These are phyloP conservation scores for Hydra vulgaris DNA, from an alignment of 30 jellyfish, hydroid and myxozoan species.

Conservation along the genomic window DNA sequence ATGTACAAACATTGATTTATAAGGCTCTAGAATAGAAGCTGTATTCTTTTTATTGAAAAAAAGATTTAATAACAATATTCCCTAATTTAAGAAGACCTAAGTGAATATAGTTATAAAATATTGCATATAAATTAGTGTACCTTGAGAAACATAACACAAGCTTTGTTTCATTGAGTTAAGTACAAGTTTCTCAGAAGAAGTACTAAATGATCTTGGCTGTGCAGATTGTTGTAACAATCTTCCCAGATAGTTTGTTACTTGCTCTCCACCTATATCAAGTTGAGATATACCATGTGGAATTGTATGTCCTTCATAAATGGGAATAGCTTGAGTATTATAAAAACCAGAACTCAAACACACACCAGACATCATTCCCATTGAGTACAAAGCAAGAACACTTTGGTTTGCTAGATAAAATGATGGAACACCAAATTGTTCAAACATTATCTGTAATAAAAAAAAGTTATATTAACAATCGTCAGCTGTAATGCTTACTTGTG, in stretches of 20 bases:
- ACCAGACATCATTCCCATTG: conserved; percentile 87
- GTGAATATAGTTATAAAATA: too few relatives aligned
- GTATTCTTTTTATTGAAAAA: too few relatives aligned
- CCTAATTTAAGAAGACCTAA: too few relatives aligned
- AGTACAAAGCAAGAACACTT: conserved; percentile 58
- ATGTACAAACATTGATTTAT: too few relatives aligned
- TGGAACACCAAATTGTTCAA: conserved; percentile 75
- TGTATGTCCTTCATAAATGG: conserved; percentile 81
- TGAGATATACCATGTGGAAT: conserved; percentile 53
- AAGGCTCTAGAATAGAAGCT: too few relatives aligned
- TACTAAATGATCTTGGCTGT: conserved; percentile 44
- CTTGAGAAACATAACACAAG: conserved; percentile 56
- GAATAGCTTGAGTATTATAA: conserved; percentile 65
- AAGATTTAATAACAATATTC: too few relatives aligned
- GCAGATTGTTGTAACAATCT: conserved; percentile 48
- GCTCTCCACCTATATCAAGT: conserved; percentile 83
- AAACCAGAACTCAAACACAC: conserved; percentile 71
- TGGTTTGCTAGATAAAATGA: conserved; percentile 80
- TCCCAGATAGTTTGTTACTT: conserved; percentile 61
- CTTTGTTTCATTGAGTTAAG: conserved; percentile 55
- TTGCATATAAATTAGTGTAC: too few relatives aligned
- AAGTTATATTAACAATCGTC: neutral
- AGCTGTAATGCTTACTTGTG: neutral
- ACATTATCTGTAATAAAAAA: conserved; percentile 44
- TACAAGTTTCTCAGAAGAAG: conserved; percentile 81